These are phyloP conservation scores for Steinernema carpocapsae DNA, from an alignment of 2,888 invertebrate species.

Conservation along the genomic window DNA sequence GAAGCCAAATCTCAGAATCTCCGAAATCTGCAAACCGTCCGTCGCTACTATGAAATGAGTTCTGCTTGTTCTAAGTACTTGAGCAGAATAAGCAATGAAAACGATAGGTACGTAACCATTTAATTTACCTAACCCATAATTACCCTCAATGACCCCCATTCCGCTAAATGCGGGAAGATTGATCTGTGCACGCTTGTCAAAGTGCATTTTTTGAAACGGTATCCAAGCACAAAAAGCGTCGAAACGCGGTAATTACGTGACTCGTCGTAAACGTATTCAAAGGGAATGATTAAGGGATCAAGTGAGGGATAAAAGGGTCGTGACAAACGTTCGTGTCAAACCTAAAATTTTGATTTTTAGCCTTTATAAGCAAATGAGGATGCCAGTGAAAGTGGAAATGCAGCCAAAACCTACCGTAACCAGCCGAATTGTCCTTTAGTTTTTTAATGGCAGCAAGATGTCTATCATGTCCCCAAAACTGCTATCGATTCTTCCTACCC, in stretches of 20 bases:
- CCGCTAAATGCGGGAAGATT: no score
- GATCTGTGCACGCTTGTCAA: no score
- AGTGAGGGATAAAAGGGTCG: not conserved
- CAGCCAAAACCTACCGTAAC: not conserved
- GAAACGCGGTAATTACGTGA: no score
- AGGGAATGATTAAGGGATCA: not conserved
- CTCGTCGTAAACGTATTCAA: no score
- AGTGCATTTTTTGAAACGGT: no score
- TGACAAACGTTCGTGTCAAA: not conserved
- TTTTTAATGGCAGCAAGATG: slow-evolving; percentile 41
- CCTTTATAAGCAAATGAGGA: slow-evolving; percentile 10
- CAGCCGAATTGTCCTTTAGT: not conserved
- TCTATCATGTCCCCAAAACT: slow-evolving; percentile 58
- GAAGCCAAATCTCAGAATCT: not conserved
- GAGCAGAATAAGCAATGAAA: not conserved
- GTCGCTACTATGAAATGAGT: slow-evolving; percentile 20
- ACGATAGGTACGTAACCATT: slow-evolving; percentile 17
- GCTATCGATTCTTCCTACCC: slow-evolving; percentile 52
- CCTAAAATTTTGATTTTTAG: not conserved
- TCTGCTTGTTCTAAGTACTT: slow-evolving; percentile 9
- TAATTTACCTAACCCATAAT: no score
- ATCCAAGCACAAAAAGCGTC: no score
- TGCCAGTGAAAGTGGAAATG: slow-evolving; percentile 18
- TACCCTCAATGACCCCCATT: no score
- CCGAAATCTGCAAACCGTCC: not conserved